These are phyloP conservation scores for Anoplopoma fimbria DNA, from an alignment of 2,113 vertebrate genomes.

Conservation along the genomic window DNA sequence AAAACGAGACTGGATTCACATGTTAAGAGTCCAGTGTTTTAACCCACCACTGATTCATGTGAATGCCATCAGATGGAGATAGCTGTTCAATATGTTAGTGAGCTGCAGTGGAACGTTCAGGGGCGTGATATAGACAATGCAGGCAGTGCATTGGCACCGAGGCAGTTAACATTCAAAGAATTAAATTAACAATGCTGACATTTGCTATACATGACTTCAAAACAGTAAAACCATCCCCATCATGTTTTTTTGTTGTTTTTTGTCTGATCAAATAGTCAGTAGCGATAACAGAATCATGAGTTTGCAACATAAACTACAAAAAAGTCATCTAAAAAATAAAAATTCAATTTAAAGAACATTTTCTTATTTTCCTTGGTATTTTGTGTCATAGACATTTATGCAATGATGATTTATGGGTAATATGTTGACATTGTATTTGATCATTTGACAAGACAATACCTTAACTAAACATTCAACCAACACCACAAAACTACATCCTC, in stretches of 20 bases:
- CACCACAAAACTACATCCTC: background rate
- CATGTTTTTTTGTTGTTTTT: no score
- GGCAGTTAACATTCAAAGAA: background rate
- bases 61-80: background rate
- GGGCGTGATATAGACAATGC: background rate
- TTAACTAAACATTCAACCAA: background rate
- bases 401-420: background rate
- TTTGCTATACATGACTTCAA: background rate
- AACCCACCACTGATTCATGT: background rate
- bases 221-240: no score
- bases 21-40: background rate
- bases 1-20: background rate
- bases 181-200: background rate
- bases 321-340: background rate
- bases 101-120: background rate
- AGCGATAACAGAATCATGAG: background rate
- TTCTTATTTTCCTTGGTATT: background rate
- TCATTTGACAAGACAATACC: background rate
- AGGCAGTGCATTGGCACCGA: background rate
- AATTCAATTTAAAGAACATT: background rate
- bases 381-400: background rate
- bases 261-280: background rate
- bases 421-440: background rate
- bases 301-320: background rate
- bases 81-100: background rate